Evolutionary conservation across 2,113 vertebrate species (phyloP).

Genomic region (Sardina pilchardus): DNA sequence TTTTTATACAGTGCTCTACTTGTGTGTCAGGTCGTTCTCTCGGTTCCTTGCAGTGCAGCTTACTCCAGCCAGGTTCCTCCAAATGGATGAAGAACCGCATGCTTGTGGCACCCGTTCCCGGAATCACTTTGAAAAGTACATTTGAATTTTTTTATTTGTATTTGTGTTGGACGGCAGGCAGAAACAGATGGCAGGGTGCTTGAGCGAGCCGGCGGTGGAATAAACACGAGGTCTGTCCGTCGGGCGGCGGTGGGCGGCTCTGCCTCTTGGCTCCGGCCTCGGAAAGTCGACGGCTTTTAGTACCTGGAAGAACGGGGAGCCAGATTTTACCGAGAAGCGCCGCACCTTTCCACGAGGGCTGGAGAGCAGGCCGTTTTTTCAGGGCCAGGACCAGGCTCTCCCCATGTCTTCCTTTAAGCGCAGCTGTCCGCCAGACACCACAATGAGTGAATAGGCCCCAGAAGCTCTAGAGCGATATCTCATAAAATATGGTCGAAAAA

Average conservation of each 20-base stretch:
- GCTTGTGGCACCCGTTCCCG: constrained; percentile 12
- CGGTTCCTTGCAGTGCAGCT: background rate
- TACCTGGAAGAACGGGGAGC: background rate
- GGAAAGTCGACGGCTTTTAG: background rate
- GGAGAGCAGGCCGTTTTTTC: background rate
- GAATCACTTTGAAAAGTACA: background rate
- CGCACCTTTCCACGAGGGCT: background rate
- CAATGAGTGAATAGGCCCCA: background rate
- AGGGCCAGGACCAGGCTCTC: background rate
- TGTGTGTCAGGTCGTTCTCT: background rate
- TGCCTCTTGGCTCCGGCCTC: background rate
- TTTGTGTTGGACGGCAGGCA: background rate
- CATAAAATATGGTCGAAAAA: background rate
- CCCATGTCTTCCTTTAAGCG: background rate
- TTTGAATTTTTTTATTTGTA: constrained; percentile 5
- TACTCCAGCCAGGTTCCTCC: background rate
- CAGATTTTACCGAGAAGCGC: background rate
- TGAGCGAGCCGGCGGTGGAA: background rate
- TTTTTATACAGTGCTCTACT: background rate
- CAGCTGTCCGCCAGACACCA: background rate
- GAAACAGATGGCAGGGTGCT: background rate
- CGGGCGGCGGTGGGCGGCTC: background rate
- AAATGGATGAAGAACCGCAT: background rate
- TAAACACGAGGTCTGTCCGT: background rate
- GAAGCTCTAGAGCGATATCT: background rate